These are phyloP conservation scores for Corythaeola cristata DNA, from an alignment of 2,113 vertebrate genomes.

Conservation along the genomic window DNA sequence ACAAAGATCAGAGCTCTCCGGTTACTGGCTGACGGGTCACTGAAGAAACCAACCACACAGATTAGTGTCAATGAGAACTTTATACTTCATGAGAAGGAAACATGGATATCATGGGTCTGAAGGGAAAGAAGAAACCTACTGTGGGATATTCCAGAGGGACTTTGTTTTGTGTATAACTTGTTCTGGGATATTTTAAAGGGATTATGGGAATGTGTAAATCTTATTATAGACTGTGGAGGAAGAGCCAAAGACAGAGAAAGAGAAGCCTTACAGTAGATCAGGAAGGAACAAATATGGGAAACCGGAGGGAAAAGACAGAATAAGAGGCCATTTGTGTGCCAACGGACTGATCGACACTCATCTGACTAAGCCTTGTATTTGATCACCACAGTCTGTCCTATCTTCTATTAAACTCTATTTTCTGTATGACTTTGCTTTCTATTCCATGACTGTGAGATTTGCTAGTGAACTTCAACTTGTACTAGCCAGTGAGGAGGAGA, in stretches of 20 bases:
- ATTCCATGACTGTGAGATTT: background rate
- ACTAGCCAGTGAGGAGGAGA: background rate
- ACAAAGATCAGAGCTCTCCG: background rate
- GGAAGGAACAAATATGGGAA: background rate
- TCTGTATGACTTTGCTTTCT: background rate
- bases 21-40: background rate
- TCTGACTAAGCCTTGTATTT: background rate
- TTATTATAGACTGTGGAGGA: background rate
- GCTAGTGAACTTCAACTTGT: background rate
- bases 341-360: background rate
- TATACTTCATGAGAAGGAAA: background rate
- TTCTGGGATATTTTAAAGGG: background rate
- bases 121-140: background rate
- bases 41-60: background rate
- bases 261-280: background rate
- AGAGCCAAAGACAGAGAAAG: background rate
- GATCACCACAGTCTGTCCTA: background rate
- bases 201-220: background rate
- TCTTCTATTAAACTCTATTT: background rate
- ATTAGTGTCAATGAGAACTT: background rate
- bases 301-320: background rate
- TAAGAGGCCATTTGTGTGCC: background rate
- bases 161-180: background rate
- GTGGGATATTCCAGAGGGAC: accelerated
- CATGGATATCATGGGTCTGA: background rate